A percentile compares a stretch with the other conserved stretches of the same genome.
Evolutionary conservation across 1,140 invertebrate species (phyloP).

Genomic region (Neotoxoptera formosana): DNA sequence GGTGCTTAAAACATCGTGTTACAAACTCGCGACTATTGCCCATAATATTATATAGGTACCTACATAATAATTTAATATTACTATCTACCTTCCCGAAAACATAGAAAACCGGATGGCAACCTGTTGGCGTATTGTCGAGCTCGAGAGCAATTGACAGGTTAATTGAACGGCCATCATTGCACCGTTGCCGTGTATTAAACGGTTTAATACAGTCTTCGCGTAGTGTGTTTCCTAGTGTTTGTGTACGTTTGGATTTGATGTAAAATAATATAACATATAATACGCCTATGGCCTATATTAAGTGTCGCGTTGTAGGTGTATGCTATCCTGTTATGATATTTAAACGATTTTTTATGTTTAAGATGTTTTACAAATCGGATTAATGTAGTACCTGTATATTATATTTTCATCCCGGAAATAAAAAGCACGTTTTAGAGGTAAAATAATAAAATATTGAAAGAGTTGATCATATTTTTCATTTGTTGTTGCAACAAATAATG

Average conservation of each 20-base stretch:
- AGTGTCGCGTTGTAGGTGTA: not conserved
- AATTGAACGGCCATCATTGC: not conserved
- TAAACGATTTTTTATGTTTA: not conserved
- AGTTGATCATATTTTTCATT: not conserved
- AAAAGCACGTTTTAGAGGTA: not conserved
- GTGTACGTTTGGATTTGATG: not conserved
- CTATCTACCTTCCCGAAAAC: not conserved
- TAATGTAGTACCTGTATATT: too few relatives aligned
- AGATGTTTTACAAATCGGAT: not conserved
- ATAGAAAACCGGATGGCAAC: not conserved
- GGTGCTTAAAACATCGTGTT: not conserved
- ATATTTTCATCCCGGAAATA: not conserved
- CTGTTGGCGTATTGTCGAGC: not conserved
- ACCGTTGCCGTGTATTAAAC: not conserved
- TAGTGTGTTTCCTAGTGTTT: too few relatives aligned
- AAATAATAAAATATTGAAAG: not conserved
- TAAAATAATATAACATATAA: not conserved
- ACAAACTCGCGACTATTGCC: not conserved
- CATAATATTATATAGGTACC: too few relatives aligned
- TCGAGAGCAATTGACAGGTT: not conserved
- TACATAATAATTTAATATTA: too few relatives aligned
- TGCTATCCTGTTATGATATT: not conserved
- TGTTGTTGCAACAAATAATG: too few relatives aligned
- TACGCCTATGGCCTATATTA: not conserved
- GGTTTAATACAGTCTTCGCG: not conserved